These are phyloP conservation scores for Ochropacha duplaris DNA, from an alignment of 2,888 invertebrate genomes.

Conservation along the genomic window DNA sequence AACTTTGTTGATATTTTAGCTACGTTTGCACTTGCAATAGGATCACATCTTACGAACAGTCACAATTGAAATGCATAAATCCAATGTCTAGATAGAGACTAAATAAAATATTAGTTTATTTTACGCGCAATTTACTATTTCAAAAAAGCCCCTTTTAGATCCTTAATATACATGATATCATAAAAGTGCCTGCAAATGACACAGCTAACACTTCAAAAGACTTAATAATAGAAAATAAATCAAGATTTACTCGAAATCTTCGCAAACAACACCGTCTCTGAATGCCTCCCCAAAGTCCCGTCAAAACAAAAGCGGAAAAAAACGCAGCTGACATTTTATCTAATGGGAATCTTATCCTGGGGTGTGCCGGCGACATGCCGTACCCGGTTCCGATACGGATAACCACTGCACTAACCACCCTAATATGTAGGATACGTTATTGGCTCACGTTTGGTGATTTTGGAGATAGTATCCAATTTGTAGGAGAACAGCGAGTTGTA, in stretches of 20 bases:
- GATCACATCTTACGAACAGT: no score
- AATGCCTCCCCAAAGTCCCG: not conserved
- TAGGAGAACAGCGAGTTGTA: not conserved
- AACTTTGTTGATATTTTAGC: no score
- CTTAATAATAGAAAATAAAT: not conserved
- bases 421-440: constrained; percentile 10
- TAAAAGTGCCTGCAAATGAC: not conserved
- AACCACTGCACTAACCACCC: constrained; percentile 12
- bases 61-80: no score
- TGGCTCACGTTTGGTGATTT: constrained; percentile 9
- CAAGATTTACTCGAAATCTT: not conserved
- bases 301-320: constrained; percentile 1
- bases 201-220: not conserved
- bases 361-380: constrained; percentile 9
- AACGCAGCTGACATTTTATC: constrained; percentile 30
- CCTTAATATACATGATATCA: not conserved
- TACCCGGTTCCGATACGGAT: constrained; percentile 15
- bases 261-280: not conserved
- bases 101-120: no score
- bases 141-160: no score
- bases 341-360: constrained; percentile 10
- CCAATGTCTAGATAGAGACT: no score
- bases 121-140: no score
- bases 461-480: not conserved
- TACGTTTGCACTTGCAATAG: no score